A percentile compares a stretch with the other conserved stretches of the same genome.
Conservation (phyloP, 2,113 vertebrate genomes). For the Vombatus ursinus region DNA sequence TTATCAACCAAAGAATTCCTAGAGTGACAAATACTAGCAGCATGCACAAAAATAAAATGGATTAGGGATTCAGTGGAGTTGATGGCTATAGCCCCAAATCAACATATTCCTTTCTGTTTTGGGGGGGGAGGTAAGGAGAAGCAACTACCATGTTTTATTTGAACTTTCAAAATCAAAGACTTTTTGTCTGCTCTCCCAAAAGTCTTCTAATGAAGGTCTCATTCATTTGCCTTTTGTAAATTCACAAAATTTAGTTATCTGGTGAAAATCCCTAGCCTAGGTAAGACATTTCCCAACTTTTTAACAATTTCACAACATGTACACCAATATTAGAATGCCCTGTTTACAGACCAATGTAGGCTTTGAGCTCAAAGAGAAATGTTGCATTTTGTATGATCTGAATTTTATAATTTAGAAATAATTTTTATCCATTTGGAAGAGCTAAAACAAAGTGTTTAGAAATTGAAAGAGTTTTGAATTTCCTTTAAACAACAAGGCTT, state of each 20-base stretch:
- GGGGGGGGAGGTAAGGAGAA: constrained; percentile 47
- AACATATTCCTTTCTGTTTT: constrained; percentile 15
- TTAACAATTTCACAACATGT: constrained; percentile 35
- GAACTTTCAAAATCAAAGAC: constrained; percentile 30
- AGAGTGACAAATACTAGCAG: constrained; percentile 11
- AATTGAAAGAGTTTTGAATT: constrained; percentile 39
- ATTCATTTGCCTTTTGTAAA: constrained; percentile 7
- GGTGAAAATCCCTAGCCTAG: not conserved
- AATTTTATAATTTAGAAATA: constrained; percentile 45
- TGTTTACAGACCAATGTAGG: constrained; percentile 15
- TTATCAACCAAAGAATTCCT: constrained; percentile 41
- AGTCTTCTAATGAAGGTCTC: not conserved
- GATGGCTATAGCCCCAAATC: constrained; percentile 23
- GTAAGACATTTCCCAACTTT: constrained; percentile 19
- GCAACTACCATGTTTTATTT: not conserved
- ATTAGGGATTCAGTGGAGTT: constrained; percentile 25
- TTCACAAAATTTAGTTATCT: constrained; percentile 16
- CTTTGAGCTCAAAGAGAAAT: not conserved
- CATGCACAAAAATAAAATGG: constrained; percentile 39
- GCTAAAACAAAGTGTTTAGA: constrained; percentile 7
- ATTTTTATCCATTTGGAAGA: constrained; percentile 34
- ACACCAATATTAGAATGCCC: not conserved
- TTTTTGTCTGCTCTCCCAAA: constrained; percentile 16
- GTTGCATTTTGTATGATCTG: not conserved
- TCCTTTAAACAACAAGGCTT: constrained; percentile 1